Evolutionary conservation across 2,113 vertebrate genomes (phyloP).

Genomic region (Platichthys flesus): DNA sequence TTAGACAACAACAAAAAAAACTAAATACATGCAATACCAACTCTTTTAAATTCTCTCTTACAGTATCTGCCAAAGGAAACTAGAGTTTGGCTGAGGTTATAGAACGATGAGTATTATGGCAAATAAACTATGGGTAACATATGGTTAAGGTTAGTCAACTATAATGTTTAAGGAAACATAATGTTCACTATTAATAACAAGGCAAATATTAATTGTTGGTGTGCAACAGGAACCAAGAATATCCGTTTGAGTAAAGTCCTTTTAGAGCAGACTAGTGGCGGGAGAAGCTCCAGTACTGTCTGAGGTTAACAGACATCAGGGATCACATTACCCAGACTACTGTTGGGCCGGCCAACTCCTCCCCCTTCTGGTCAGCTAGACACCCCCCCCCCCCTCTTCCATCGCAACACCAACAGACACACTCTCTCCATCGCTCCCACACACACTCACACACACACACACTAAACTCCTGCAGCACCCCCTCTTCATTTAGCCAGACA

Average conservation of each 20-base stretch:
- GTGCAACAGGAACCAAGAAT: not conserved
- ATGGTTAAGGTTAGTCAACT: too few species aligned
- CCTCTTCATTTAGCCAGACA: conserved; percentile 63
- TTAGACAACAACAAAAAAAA: too few species aligned
- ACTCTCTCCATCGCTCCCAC: not conserved
- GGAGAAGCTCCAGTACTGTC: conserved; percentile 5
- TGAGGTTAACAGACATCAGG: conserved; percentile 19
- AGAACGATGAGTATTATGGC: too few species aligned
- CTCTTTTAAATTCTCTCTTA: too few species aligned
- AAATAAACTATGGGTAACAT: too few species aligned
- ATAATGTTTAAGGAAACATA: too few species aligned
- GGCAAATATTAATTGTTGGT: too few species aligned
- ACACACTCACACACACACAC: conserved; percentile 27
- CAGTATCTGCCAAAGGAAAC: too few species aligned
- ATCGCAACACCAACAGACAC: conserved; percentile 40
- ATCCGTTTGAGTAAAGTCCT: not conserved
- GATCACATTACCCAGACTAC: conserved; percentile 29
- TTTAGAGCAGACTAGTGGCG: not conserved
- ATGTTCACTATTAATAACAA: too few species aligned
- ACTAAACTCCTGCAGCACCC: conserved; percentile 21
- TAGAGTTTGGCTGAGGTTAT: too few species aligned
- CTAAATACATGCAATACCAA: too few species aligned
- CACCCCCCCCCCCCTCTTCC: conserved; percentile 30
- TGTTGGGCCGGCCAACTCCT: conserved; percentile 54
- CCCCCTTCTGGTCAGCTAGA: conserved; percentile 65